Evolutionary conservation across 2,113 vertebrate species (phyloP).

Genomic region (Nesogale talazaci): DNA sequence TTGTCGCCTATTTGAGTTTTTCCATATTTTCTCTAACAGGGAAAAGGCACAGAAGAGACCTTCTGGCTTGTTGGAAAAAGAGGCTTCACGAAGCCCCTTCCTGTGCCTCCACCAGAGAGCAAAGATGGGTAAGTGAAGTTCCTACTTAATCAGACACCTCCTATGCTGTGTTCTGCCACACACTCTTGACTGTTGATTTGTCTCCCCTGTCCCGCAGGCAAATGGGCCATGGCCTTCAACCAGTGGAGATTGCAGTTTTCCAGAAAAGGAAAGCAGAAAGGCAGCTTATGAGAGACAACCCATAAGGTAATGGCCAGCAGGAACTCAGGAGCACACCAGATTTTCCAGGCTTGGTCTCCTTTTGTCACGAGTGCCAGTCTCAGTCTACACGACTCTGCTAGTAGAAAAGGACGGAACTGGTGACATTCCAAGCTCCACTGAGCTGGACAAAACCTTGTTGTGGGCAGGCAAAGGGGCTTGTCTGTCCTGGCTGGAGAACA

Average conservation of each 20-base stretch:
- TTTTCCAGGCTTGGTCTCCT: conserved; percentile 58
- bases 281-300: conserved; percentile 84
- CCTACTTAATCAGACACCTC: neutral
- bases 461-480: neutral
- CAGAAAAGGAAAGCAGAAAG: conserved; percentile 90
- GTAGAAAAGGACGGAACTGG: conserved; percentile 44
- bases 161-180: neutral
- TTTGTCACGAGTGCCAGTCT: conserved; percentile 39
- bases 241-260: conserved; percentile 89
- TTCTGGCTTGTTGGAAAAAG: conserved; percentile 90
- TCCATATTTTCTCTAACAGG: conserved; percentile 68
- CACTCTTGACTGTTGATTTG: conserved; percentile 73
- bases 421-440: conserved; percentile 55
- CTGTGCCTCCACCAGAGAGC: conserved; percentile 85
- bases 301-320: conserved; percentile 90
- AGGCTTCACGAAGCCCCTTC: conserved; percentile 90
- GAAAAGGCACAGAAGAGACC: conserved; percentile 87
- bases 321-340: conserved; percentile 76
- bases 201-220: conserved; percentile 83
- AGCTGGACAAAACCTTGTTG: conserved; percentile 43
- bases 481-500: neutral
- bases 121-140: conserved; percentile 86
- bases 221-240: conserved; percentile 89
- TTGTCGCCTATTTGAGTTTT: neutral
- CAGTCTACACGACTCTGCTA: conserved; percentile 29